Percentiles rank a stretch among this genome's conserved stretches.
Conservation (phyloP, 2,113 vertebrate genomes). For the Eulemur macaco region DNA sequence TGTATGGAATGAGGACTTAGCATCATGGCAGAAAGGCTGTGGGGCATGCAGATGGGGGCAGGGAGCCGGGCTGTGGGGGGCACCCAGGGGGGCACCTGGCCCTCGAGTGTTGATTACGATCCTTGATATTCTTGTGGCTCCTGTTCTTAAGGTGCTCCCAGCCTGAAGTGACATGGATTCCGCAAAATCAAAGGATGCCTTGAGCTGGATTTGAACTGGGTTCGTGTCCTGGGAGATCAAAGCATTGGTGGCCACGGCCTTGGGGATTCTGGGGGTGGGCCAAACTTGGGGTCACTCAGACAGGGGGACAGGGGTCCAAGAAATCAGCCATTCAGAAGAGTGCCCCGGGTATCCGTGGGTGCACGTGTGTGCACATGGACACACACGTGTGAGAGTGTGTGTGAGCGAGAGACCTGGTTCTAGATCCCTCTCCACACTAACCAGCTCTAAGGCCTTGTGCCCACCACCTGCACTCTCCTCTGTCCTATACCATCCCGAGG, state of each 20-base stretch:
- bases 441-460: neutral
- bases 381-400: too few relatives aligned
- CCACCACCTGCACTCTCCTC: neutral
- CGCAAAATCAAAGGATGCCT: neutral
- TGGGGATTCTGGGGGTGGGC: neutral
- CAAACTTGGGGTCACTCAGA: neutral
- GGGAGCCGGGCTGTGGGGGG: neutral
- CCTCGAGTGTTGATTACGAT: neutral
- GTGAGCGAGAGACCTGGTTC: neutral
- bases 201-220: neutral
- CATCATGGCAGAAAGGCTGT: neutral
- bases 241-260: neutral
- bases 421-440: neutral
- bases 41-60: neutral
- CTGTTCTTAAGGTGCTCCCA: neutral
- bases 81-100: too few relatives aligned
- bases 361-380: neutral
- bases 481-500: neutral
- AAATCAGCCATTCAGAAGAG: neutral
- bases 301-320: neutral
- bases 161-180: neutral
- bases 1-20: accelerated
- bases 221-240: neutral
- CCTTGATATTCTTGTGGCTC: neutral
- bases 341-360: neutral